Conservation (phyloP, 1,140 invertebrate genomes). For the Periplaneta americana region DNA sequence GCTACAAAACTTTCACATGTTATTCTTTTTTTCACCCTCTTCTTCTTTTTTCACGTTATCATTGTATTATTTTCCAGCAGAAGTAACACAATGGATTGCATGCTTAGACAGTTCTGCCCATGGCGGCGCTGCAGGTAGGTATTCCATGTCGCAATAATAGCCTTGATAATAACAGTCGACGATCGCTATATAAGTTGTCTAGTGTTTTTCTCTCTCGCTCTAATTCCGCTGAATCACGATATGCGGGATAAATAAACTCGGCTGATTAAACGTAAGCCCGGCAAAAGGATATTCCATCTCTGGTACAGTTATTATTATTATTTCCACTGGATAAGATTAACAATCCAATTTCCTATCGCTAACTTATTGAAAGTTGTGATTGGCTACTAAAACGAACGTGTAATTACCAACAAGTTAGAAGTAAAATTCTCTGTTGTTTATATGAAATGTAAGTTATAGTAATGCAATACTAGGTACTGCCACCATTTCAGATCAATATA, state of each 20-base stretch:
- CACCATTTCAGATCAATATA: too few relatives aligned
- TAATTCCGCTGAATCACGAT: not conserved
- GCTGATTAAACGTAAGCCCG: not conserved
- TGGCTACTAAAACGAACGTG: not conserved
- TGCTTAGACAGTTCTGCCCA: not conserved
- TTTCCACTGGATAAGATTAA: not conserved
- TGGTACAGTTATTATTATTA: not conserved
- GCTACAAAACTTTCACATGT: not conserved
- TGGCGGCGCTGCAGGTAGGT: not conserved
- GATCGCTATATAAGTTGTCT: not conserved
- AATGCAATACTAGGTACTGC: too few relatives aligned
- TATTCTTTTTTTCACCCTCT: not conserved
- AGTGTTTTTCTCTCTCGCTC: not conserved
- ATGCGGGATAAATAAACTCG: too few relatives aligned
- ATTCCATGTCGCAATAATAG: not conserved
- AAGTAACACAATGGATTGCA: not conserved
- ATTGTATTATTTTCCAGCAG: not conserved
- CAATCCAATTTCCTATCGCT: not conserved
- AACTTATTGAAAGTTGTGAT: not conserved
- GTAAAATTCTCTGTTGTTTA: not conserved
- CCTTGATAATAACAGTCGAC: not conserved
- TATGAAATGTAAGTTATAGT: not conserved
- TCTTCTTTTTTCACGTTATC: not conserved
- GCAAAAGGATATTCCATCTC: not conserved
- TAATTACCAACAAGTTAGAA: not conserved